Evolutionary conservation across 2,888 invertebrate species (phyloP).

Genomic region (Aphidius colemani): DNA sequence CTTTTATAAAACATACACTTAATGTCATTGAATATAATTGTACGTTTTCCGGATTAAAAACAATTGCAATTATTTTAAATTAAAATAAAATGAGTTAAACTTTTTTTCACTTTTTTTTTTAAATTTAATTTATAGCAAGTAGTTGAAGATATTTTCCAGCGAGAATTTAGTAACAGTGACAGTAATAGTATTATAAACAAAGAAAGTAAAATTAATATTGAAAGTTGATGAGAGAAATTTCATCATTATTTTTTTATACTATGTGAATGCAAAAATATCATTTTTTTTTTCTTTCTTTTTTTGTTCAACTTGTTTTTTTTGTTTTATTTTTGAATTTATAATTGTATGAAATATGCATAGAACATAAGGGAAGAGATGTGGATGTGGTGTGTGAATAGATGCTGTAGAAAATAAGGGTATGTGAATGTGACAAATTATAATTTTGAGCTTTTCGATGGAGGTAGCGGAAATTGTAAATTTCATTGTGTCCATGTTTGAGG

Average conservation of each 20-base stretch:
- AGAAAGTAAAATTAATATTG: conserved; percentile 4
- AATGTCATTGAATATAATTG: no score
- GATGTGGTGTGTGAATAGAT: neutral
- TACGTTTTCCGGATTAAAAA: no score
- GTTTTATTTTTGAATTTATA: neutral
- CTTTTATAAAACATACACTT: no score
- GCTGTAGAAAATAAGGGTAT: conserved; percentile 26
- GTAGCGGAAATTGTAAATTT: conserved; percentile 15
- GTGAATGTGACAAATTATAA: conserved; percentile 49
- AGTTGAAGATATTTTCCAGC: no score
- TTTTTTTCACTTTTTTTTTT: no score
- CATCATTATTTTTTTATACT: no score
- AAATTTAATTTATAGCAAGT: no score
- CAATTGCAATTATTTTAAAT: no score
- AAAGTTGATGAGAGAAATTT: neutral
- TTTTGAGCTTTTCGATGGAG: conserved; percentile 36
- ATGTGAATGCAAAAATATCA: no score
- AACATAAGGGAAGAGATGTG: conserved; percentile 3
- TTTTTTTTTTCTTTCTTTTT: neutral
- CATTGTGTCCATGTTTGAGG: neutral
- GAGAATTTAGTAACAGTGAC: no score
- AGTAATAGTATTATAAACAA: no score
- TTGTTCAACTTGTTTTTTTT: neutral
- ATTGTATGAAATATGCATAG: neutral
- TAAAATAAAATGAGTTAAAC: no score